Conservation (phyloP, 2,797 vertebrate genomes). For the Allobates femoralis region DNA sequence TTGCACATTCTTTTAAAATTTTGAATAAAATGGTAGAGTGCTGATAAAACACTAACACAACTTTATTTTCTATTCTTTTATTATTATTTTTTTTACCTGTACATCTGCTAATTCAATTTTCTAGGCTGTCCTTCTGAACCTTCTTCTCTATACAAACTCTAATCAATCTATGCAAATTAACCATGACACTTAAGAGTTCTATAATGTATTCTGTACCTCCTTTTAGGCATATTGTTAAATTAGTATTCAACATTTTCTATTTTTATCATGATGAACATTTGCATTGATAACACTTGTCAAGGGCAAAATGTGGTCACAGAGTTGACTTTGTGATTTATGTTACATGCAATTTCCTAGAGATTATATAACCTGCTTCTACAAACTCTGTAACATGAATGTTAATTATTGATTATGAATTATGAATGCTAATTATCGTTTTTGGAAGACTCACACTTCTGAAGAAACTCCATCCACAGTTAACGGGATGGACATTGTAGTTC, state of each 20-base stretch:
- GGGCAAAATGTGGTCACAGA: constrained; percentile 6
- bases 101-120: not conserved
- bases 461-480: no score
- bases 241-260: constrained; percentile 23
- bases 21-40: no score
- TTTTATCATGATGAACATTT: constrained; percentile 28
- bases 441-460: no score
- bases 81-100: not conserved
- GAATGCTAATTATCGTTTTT: no score
- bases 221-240: constrained; percentile 21
- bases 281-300: constrained; percentile 20
- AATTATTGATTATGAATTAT: no score
- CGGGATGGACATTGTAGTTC: no score
- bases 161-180: constrained; percentile 20
- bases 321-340: constrained; percentile 2
- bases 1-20: no score
- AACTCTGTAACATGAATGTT: not conserved
- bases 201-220: constrained; percentile 39
- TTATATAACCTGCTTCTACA: not conserved
- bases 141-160: not conserved
- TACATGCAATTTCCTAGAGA: constrained; percentile 4
- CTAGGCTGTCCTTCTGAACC: not conserved
- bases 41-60: no score
- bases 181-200: not conserved
- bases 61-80: no score